Conservation (phyloP, 2,797 vertebrate genomes). For the Furcifer pardalis region DNA sequence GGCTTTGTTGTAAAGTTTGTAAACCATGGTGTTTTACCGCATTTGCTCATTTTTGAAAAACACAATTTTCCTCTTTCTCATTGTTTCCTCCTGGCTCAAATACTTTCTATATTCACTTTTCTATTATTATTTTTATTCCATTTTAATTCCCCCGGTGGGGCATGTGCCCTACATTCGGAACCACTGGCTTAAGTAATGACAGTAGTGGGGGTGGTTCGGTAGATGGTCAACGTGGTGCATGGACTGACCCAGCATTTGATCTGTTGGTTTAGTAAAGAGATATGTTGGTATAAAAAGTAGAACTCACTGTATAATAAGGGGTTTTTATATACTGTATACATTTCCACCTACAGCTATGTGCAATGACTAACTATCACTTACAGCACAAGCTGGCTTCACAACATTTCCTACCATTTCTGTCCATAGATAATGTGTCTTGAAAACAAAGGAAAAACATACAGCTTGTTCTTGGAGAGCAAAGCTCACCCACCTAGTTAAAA, state of each 20-base stretch:
- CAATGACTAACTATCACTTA: no score
- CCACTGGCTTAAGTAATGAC: no score
- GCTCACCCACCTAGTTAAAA: background rate
- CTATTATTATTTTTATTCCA: background rate
- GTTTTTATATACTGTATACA: background rate
- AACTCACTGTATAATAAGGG: no score
- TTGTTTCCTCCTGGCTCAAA: no score
- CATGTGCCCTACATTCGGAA: no score
- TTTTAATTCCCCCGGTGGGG: background rate
- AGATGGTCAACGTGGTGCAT: no score
- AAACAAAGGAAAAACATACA: background rate
- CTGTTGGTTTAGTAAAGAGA: background rate
- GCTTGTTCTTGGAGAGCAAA: background rate
- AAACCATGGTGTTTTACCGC: no score
- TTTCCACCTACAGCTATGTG: background rate
- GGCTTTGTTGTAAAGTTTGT: no score
- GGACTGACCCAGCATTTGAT: background rate
- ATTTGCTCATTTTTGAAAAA: constrained; percentile 1
- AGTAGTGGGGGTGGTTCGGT: no score
- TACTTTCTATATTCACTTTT: no score
- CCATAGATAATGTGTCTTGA: no score
- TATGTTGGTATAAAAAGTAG: background rate
- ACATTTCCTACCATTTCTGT: background rate
- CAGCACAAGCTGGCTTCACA: background rate
- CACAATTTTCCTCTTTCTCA: constrained; percentile 4